Base-by-base conservation (phyloP, 2,113 vertebrate species). In the Guaruba guarouba region DNA sequence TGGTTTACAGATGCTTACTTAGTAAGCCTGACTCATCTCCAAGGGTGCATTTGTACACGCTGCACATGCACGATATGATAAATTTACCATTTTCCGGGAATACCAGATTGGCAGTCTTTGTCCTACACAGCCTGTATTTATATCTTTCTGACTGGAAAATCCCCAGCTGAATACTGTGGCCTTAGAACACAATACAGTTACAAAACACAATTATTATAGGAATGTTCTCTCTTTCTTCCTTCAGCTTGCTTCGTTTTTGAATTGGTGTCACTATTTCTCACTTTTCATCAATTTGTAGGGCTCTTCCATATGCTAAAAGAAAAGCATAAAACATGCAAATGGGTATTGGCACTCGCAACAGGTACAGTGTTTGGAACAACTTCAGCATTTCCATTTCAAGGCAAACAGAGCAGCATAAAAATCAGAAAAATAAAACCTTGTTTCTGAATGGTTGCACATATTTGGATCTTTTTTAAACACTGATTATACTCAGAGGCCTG, bases 21-120 rank as follows among this genome's bases (percentile, higher is more conserved):
- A 51, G 55, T 78, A 76, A 95, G 57, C 80, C 77, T 93, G 86
- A 91, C 39, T 91, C 69, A 55, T 79, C 48, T 76, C 66, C 70
- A 91, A 68, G 92, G 48, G 81, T 91, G 83, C 66, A 51, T 88
- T 93, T 92, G 49, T 69, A 67, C 71, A 80, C 20, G 59, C 79
- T 92, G 73, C 82, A 94, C 83, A 86, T 76, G 62, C 37, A 54
- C 1, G 0, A 27, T 54, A 86, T 55, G 51, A 92, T 86, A 91
- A 84, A 91, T 89, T 64, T 82, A 76, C 62, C 44, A n/a, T 93
- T 87, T 95, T 92, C 81, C 79, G 44, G 77, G 84, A 95, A 82
- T 55, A 76, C 49, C 33, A 82, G 66, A 63, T 82, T 89, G 96
- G 73, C 66, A 82, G 43, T 75, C 77, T 93, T 89, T 87, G 52